Percentiles rank a stretch among this genome's conserved stretches.
phyloP scores from a whole-genome alignment of 2,888 invertebrate species.

The Diogma glabrata region DNA sequence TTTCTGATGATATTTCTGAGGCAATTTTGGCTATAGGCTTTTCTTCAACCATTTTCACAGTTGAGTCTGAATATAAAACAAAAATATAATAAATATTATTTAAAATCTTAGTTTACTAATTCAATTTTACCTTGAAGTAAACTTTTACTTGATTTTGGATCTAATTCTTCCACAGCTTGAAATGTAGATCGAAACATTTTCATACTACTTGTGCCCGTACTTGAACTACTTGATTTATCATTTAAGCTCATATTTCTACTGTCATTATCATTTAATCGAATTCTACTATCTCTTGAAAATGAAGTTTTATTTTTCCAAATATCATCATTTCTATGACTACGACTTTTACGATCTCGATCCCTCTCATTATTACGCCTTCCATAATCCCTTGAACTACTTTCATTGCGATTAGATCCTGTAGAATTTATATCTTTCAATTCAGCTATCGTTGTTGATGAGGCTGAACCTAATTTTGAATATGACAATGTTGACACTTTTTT shows the following conservation, averaged over 20 bases:
- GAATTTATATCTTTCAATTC: constrained; percentile 18
- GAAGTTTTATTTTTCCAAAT: background rate
- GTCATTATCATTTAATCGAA: constrained; percentile 11
- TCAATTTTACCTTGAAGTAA: no score
- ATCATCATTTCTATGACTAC: constrained; percentile 11
- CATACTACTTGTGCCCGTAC: background rate
- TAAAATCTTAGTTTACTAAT: no score
- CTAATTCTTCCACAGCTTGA: constrained; percentile 17
- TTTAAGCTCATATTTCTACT: constrained; percentile 9
- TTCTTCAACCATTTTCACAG: no score
- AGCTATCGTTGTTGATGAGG: constrained; percentile 14
- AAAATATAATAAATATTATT: no score
- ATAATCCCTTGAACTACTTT: constrained; percentile 8
- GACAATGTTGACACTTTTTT: constrained; percentile 17
- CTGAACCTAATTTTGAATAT: constrained; percentile 19
- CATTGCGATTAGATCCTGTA: constrained; percentile 10
- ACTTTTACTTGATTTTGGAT: constrained; percentile 15
- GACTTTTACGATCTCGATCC: constrained; percentile 6
- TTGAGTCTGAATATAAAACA: no score
- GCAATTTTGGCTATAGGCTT: no score
- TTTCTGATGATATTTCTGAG: no score
- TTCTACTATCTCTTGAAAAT: constrained; percentile 8
- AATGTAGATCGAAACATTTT: constrained; percentile 21
- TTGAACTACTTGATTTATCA: constrained; percentile 9
- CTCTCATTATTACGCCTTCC: constrained; percentile 12